Conservation (phyloP, 2,797 vertebrate genomes). For the Xenentodon cancila region DNA sequence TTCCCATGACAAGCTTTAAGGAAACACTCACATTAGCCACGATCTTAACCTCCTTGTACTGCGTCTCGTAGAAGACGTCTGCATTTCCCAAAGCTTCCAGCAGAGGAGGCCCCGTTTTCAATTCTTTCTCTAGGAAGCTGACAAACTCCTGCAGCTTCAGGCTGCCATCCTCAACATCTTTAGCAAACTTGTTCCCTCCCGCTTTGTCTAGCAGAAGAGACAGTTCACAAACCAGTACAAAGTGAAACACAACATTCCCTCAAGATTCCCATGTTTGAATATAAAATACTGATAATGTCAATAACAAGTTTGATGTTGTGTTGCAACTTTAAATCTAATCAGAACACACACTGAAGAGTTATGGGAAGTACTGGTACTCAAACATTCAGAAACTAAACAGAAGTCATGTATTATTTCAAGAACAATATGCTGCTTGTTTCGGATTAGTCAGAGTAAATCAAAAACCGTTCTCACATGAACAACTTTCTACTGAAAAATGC, state of each 20-base stretch:
- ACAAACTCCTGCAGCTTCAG: slow-evolving; percentile 95
- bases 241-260: background rate
- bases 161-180: slow-evolving; percentile 97
- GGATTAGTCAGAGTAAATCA: background rate
- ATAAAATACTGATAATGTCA: too few relatives aligned
- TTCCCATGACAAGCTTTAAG: background rate
- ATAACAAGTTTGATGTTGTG: too few relatives aligned
- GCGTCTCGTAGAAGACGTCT: slow-evolving; percentile 96
- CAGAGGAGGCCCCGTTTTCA: slow-evolving; percentile 88
- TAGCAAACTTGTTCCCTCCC: slow-evolving; percentile 96
- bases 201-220: slow-evolving; percentile 88
- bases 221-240: background rate
- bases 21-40: slow-evolving; percentile 92
- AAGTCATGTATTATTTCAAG: background rate
- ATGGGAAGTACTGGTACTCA: too few relatives aligned
- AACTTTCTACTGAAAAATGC: background rate
- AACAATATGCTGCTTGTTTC: background rate
- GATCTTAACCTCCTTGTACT: slow-evolving; percentile 98
- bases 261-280: too few relatives aligned
- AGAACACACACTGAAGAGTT: too few relatives aligned
- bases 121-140: slow-evolving; percentile 90
- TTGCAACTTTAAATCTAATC: too few relatives aligned
- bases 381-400: too few relatives aligned
- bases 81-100: slow-evolving; percentile 93
- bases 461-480: background rate